Conservation (phyloP, 2,797 vertebrate species). For the Linurgus olivaceus region DNA sequence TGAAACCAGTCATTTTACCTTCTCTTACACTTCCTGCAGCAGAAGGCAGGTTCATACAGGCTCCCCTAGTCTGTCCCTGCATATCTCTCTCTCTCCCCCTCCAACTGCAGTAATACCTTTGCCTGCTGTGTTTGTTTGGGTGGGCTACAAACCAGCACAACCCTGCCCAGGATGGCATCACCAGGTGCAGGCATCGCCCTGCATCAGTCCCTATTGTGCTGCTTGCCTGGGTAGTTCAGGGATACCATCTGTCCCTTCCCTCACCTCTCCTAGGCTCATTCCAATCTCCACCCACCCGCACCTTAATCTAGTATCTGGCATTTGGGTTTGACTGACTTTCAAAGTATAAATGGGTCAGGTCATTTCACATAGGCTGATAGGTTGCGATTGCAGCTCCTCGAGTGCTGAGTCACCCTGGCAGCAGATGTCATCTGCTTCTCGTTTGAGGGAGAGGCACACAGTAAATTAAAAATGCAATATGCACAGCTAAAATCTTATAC, state of each 20-base stretch:
- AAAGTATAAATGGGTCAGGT: constrained; percentile 17
- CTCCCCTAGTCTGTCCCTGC: neutral
- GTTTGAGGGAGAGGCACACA: neutral
- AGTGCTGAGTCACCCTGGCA: constrained; percentile 63
- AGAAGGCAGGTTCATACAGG: constrained; percentile 55
- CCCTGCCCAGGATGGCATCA: neutral
- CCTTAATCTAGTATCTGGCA: constrained; percentile 12
- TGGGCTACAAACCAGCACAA: neutral
- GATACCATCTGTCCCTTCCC: neutral
- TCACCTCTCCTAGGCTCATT: constrained; percentile 1
- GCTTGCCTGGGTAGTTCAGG: neutral
- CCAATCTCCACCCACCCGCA: neutral
- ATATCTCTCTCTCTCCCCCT: neutral
- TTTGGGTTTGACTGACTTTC: constrained; percentile 7
- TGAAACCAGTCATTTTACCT: constrained; percentile 49
- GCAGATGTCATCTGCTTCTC: constrained; percentile 52
- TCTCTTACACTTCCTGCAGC: constrained; percentile 25
- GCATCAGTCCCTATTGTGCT: neutral
- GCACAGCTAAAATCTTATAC: constrained; percentile 36
- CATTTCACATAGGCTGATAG: neutral
- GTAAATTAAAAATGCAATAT: constrained; percentile 43
- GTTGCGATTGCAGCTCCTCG: neutral
- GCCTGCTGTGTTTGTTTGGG: neutral
- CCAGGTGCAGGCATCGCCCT: neutral
- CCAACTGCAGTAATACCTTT: neutral